A percentile compares a stretch with the other conserved stretches of the same genome.
These are phyloP conservation scores for Yponomeuta malinellus DNA, from an alignment of 2,888 invertebrate species.

Conservation along the genomic window DNA sequence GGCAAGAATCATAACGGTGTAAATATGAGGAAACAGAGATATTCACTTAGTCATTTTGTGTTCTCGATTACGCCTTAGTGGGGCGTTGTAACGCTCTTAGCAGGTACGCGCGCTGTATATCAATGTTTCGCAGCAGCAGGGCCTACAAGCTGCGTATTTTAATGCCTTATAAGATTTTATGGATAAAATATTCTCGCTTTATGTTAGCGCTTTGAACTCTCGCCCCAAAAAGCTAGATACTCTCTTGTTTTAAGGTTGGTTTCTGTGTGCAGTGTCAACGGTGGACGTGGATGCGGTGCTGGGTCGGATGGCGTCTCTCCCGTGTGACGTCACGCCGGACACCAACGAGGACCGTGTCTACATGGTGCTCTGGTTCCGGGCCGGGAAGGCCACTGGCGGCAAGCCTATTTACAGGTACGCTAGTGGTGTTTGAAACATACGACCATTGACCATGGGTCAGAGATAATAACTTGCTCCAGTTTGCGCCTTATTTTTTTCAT, in stretches of 20 bases:
- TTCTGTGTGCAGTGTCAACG: constrained; percentile 53
- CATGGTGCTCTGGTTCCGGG: constrained; percentile 94
- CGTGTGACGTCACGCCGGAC: constrained; percentile 92
- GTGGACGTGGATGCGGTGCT: constrained; percentile 87
- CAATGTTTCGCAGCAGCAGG: constrained; percentile 2
- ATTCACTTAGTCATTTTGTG: constrained; percentile 59
- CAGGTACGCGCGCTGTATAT: constrained; percentile 4
- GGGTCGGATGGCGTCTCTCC: constrained; percentile 88
- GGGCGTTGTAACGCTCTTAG: constrained; percentile 9
- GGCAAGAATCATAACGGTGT: constrained; percentile 54
- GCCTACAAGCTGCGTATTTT: constrained; percentile 10
- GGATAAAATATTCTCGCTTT: background rate
- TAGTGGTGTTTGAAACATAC: background rate
- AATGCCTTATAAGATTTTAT: constrained; percentile 11
- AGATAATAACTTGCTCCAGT: too few relatives aligned
- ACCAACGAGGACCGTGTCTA: constrained; percentile 89
- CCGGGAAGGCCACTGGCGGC: constrained; percentile 81
- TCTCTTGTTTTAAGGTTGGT: background rate
- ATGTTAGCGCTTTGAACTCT: background rate
- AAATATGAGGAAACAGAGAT: constrained; percentile 53
- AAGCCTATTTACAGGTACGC: constrained; percentile 92
- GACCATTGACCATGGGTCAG: too few relatives aligned
- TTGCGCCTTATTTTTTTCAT: too few relatives aligned
- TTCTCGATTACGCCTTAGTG: constrained; percentile 21
- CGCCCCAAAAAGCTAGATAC: background rate